A percentile compares a stretch with the other conserved stretches of the same genome.
Evolutionary conservation across 2,113 vertebrate genomes (phyloP).

Genomic region (Diphyllodes magnificus): DNA sequence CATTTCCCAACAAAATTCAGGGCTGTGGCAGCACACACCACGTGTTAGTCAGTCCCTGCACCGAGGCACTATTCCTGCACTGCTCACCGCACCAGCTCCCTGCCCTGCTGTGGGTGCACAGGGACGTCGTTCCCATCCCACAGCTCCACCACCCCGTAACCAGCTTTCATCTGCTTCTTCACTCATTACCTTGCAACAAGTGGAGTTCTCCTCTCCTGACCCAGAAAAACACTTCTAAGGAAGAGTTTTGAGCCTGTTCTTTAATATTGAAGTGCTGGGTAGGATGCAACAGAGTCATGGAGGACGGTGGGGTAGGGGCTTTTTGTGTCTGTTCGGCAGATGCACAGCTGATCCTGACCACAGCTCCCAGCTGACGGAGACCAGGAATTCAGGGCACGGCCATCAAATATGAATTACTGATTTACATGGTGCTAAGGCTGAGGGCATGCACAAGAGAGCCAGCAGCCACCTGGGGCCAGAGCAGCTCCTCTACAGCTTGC

Average conservation of each 20-base stretch:
- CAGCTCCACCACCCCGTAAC: neutral
- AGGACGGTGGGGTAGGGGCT: fast-evolving
- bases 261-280: neutral
- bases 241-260: neutral
- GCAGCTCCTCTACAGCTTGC: neutral
- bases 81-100: neutral
- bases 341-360: neutral
- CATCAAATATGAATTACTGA: neutral
- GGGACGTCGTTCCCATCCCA: neutral
- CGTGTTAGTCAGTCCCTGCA: neutral
- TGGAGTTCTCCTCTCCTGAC: neutral
- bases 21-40: neutral
- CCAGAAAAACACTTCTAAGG: neutral
- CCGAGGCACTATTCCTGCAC: fast-evolving
- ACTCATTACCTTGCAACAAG: neutral
- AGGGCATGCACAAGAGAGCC: neutral
- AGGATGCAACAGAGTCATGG: neutral
- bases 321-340: neutral
- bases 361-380: neutral
- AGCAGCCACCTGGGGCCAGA: neutral
- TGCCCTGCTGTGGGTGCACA: neutral
- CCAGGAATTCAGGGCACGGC: neutral
- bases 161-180: neutral
- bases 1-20: neutral
- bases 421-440: neutral